Evolutionary conservation across 2,888 invertebrate genomes (phyloP), one percentile per base, ranked within the genome.

Genomic region (Augiades crinisus): DNA sequence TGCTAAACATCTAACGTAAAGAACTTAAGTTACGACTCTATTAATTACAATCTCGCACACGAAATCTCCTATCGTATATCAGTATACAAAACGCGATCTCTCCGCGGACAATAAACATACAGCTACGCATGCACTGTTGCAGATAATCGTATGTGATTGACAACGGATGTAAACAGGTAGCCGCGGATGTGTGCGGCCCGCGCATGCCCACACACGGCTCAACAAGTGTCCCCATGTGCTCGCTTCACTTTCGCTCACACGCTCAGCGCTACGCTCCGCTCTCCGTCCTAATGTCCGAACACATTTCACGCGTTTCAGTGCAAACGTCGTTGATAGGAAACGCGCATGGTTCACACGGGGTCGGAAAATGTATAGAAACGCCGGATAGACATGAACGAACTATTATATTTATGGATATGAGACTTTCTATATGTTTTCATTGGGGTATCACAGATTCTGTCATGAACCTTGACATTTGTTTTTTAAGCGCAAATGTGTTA

Each of bases 151-250:
- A 41, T 21, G 34, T 41, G 50, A 50, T 27, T 50, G 50, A 50
- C 27, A 50, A 43, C 22, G 17, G 49, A 50, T 24, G 36, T 50
- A 36, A 43, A 22, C 19, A 40, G 40, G 51, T 49, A 45, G 19
- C 24, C 13, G 37, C 40, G 34, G 55, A 14, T 38, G 53, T 33
- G 47, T 12, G 31, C 49, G 41, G 65, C 61, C 63, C 62, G 75
- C 81, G 75, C 78, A 76, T 77, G 81, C 75, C 69, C 75, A 72
- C 74, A 70, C 73, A 69, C 53, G 57, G 68, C 67, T 78, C 88
- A 87, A 87, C 88, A 88, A 83, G 87, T 87, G 87, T 73, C 71
- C 59, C 80, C 88, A 82, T 85, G 83, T 87, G 88, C 72, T 70
- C 38, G 31, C 8, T 55, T 54, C 70, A 62, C 63, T 58, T 56